Base-by-base conservation (phyloP, 1,140 invertebrate species). In the Manduca sexta region DNA sequence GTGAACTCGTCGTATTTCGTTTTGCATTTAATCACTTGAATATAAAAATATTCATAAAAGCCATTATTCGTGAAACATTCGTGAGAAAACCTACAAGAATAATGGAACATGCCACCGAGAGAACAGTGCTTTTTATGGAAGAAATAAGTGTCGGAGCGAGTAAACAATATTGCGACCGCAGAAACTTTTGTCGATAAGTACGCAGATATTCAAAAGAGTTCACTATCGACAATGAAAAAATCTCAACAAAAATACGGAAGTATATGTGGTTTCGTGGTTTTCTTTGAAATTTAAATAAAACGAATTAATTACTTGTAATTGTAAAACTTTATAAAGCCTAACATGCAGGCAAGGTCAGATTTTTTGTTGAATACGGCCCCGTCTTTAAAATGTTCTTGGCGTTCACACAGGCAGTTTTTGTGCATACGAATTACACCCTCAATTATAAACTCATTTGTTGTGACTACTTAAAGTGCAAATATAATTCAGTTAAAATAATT, bases 181-280 rank as follows among this genome's bases (percentile, higher is more conserved):
- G 12, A 13, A 49, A 34, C 42, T 39, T 49, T 45, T 49, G 33
- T 15, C n/a, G 14, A 38, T 14, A 54, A 43, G 37, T 29, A 52
- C 17, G 21, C 2, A 40, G 38, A n/a, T 31, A 49, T 45, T 57
- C 45, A 18, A 45, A 57, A 53, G 45, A 52, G 49, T 39, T 40
- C 17, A 26, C 18, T 54, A 45, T 49, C 12, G 56, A 62, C 46
- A 59, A 57, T 70, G 45, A 11, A 63, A 69, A 54, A 75, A 74
- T 80, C 68, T 72, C 62, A 74, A 79, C 60, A 69, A 68, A 68
- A 70, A 56, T 63, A 60, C 45, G 64, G 67, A 75, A 67, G 45
- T 52, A 49, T 44, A 46, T 79, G 75, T 29, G 73, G 73, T 69
- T 76, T 74, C 53, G 63, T 45, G 73, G 63, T 63, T 74, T 64